phyloP scores from a whole-genome alignment of 2,888 invertebrate species.

The Conomelus anceps region DNA sequence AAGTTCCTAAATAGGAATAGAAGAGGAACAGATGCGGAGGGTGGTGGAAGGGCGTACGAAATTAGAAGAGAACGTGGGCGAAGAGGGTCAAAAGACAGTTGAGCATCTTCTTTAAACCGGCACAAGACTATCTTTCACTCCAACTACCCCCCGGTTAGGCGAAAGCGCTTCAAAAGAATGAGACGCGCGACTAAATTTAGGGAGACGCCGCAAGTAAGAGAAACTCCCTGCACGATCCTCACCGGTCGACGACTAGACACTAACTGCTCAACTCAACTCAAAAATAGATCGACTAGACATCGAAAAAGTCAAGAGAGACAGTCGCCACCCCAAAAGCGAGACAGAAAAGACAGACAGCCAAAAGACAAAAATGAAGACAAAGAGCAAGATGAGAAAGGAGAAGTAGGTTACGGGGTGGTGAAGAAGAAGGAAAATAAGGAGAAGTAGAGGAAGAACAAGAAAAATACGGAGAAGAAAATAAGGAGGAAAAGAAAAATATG shows the following conservation, averaged over 20 bases:
- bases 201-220: background rate
- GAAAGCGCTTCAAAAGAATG: background rate
- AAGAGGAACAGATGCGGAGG: too few relatives aligned
- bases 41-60: background rate
- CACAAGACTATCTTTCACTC: background rate
- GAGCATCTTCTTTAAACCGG: too few relatives aligned
- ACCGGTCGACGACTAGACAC: background rate
- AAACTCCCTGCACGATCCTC: background rate
- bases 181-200: constrained; percentile 5
- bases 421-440: background rate
- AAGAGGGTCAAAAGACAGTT: background rate
- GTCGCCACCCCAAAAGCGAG: background rate
- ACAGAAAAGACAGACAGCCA: background rate
- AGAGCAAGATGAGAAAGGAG: background rate
- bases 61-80: background rate
- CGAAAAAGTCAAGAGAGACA: background rate
- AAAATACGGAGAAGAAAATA: background rate
- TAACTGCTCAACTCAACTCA: background rate
- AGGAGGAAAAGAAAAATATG: background rate
- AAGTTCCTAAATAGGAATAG: too few relatives aligned
- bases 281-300: background rate
- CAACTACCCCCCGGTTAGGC: background rate
- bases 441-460: too few relatives aligned
- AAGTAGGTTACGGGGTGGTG: background rate
- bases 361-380: background rate